A percentile compares a stretch with the other conserved stretches of the same genome.
These are phyloP conservation scores for Brachypodius melanocephalos DNA, from an alignment of 2,113 vertebrate species.

Conservation along the genomic window DNA sequence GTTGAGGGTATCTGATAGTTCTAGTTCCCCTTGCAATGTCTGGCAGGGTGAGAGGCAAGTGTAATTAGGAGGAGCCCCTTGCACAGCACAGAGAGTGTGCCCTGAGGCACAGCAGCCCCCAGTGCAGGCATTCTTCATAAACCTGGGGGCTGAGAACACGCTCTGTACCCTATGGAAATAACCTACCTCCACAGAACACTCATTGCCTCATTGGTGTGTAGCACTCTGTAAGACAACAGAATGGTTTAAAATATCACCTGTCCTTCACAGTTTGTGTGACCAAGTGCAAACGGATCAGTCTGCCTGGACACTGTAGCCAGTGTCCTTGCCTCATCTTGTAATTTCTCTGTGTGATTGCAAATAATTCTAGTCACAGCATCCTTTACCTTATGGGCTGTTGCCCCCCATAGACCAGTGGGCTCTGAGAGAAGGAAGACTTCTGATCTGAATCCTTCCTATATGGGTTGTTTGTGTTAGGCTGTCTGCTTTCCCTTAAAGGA, in stretches of 20 bases:
- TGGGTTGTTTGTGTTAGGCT: not conserved
- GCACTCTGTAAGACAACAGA: not conserved
- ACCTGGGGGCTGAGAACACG: not conserved
- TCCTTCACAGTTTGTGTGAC: not conserved
- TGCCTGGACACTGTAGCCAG: not conserved
- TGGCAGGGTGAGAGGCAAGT: not conserved
- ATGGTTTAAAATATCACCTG: not conserved
- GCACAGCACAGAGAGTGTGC: not conserved
- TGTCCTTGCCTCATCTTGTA: not conserved
- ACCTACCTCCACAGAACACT: not conserved
- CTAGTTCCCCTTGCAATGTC: accelerated
- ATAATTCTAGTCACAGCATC: not conserved
- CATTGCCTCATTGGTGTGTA: not conserved
- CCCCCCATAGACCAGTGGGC: not conserved
- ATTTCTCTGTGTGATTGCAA: not conserved
- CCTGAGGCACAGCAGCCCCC: not conserved
- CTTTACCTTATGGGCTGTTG: not conserved
- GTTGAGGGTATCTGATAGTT: not conserved
- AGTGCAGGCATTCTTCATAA: not conserved
- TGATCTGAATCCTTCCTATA: not conserved
- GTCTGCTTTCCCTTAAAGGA: not conserved
- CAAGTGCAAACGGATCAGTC: not conserved
- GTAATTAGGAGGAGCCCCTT: not conserved
- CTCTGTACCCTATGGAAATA: not conserved
- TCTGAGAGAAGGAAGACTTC: not conserved